A percentile compares a stretch with the other conserved stretches of the same genome.
phyloP scores from a whole-genome alignment of 2,113 vertebrate genomes.

The Hydrochoerus hydrochaeris region DNA sequence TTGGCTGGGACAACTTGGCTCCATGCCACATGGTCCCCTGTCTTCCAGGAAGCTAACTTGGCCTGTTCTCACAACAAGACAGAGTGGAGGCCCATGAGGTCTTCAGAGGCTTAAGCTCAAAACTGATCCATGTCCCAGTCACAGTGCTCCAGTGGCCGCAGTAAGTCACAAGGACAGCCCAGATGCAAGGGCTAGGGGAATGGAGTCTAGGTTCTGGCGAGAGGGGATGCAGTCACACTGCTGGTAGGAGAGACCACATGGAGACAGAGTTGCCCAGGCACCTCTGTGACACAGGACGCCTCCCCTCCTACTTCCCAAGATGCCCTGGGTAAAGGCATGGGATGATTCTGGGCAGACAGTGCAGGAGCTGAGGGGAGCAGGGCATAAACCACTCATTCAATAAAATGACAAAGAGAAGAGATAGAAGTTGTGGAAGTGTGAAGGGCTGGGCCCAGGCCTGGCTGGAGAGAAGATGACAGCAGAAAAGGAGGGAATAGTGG shows the following conservation, averaged over 20 bases:
- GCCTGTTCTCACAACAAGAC: not conserved
- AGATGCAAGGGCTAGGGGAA: not conserved
- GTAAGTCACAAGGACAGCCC: not conserved
- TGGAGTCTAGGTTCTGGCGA: not conserved
- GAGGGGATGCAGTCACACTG: not conserved
- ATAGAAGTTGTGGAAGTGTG: not conserved
- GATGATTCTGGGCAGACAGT: not conserved
- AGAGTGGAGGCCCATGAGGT: not conserved
- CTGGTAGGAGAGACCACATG: no score
- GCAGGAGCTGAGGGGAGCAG: not conserved
- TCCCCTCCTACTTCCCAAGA: not conserved
- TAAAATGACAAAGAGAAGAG: not conserved
- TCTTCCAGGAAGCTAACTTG: not conserved
- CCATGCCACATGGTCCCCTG: no score
- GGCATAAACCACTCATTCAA: not conserved
- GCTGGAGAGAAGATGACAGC: not conserved
- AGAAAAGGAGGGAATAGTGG: not conserved
- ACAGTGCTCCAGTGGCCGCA: no score
- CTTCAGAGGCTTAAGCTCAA: not conserved
- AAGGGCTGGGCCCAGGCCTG: not conserved
- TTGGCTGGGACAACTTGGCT: not conserved
- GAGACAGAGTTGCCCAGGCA: not conserved
- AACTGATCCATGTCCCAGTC: no score
- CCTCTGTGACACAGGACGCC: not conserved
- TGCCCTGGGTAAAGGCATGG: not conserved